phyloP scores from a whole-genome alignment of 1,140 invertebrate genomes.

The Pseudomyrmex dendroicus region DNA sequence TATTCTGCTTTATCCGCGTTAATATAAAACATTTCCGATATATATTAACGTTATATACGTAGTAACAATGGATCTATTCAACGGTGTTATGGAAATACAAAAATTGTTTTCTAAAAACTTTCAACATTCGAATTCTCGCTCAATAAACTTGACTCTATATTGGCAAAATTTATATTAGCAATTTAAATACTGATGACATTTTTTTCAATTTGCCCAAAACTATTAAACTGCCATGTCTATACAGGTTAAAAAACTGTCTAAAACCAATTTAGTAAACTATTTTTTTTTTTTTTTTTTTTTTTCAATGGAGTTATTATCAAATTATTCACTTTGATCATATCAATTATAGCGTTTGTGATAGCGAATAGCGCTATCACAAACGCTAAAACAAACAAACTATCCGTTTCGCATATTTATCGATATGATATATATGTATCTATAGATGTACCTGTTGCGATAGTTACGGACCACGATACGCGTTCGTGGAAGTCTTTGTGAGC shows the following conservation, averaged over 20 bases:
- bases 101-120: background rate
- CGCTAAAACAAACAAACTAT: background rate
- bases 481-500: background rate
- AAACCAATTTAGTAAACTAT: no score
- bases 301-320: no score
- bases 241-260: no score
- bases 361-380: background rate
- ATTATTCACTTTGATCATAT: conserved; percentile 1
- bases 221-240: no score
- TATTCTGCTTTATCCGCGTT: conserved; percentile 7
- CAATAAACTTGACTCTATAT: background rate
- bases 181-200: no score
- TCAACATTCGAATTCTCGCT: background rate
- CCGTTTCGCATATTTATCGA: background rate
- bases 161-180: no score
- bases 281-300: no score
- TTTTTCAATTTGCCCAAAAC: no score
- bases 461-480: background rate
- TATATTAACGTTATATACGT: background rate
- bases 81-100: background rate
- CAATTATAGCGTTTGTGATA: no score
- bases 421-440: background rate
- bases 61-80: background rate
- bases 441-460: conserved; percentile 9
- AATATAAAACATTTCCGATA: background rate